Conservation (phyloP, 2,888 invertebrate species). For the Rhagonycha fulva region DNA sequence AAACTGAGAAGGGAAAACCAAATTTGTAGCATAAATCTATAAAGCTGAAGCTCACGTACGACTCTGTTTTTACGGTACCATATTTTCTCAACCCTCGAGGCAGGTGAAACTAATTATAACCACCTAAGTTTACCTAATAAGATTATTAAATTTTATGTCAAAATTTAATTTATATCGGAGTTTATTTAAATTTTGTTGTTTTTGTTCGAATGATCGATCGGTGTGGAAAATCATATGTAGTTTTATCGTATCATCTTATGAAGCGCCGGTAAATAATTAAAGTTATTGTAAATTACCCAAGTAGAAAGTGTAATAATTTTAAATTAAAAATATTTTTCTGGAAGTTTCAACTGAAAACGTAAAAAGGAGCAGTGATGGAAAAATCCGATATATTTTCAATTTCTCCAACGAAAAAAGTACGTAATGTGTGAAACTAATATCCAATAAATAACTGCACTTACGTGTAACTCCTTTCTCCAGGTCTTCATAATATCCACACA, state of each 20-base stretch:
- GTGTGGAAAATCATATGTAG: background rate
- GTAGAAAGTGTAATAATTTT: too few relatives aligned
- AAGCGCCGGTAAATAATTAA: too few relatives aligned
- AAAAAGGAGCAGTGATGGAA: background rate
- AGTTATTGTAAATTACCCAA: too few relatives aligned
- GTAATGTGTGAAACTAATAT: background rate
- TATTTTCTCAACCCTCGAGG: background rate
- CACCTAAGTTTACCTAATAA: background rate
- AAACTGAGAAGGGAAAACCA: background rate
- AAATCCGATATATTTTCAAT: background rate
- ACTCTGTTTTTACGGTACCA: background rate
- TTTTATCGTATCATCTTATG: too few relatives aligned
- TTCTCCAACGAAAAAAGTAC: background rate
- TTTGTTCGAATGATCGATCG: background rate
- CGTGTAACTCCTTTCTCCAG: constrained; percentile 77
- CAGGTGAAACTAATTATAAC: constrained; percentile 10
- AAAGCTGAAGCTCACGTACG: constrained; percentile 1
- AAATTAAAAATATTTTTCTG: too few relatives aligned
- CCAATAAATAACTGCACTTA: constrained; percentile 56
- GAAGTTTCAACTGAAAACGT: too few relatives aligned
- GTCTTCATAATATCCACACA: constrained; percentile 78
- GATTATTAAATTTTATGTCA: background rate
- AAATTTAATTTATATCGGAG: background rate
- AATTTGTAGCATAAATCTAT: background rate
- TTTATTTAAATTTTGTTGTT: background rate